Conservation (phyloP, 2,113 vertebrate genomes). For the Dasyornis broadbenti region DNA sequence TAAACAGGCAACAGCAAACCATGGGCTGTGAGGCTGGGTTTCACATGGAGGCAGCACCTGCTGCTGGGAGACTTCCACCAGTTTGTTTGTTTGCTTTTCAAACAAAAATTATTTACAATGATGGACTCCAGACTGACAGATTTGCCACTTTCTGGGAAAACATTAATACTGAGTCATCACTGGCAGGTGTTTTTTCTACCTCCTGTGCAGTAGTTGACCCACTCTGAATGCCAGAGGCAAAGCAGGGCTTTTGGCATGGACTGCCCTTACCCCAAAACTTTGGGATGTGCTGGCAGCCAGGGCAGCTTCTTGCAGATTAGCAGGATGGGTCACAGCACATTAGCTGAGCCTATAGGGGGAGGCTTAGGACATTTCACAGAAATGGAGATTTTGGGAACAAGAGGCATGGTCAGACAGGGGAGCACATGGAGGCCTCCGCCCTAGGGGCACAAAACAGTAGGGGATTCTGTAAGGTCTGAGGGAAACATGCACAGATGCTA, state of each 20-base stretch:
- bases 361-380: neutral
- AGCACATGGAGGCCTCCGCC: neutral
- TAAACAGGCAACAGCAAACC: conserved; percentile 11
- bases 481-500: neutral
- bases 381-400: neutral
- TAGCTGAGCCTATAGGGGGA: neutral
- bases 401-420: neutral
- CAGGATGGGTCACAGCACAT: neutral
- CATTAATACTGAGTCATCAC: neutral
- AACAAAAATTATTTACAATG: conserved; percentile 13
- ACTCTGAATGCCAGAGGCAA: neutral
- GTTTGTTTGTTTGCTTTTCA: conserved; percentile 39
- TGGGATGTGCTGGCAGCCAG: neutral
- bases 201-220: neutral
- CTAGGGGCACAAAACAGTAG: fast-evolving
- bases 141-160: neutral
- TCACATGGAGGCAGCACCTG: conserved; percentile 5
- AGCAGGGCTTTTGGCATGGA: neutral
- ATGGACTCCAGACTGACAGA: neutral
- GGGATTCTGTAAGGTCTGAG: neutral
- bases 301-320: neutral
- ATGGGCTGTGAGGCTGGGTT: neutral
- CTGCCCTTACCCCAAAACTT: neutral
- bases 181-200: conserved; percentile 3
- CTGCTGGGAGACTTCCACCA: neutral